Percentiles rank a stretch among this genome's conserved stretches.
phyloP scores from a whole-genome alignment of 1,140 invertebrate genomes.

The Dinoponera quadriceps region DNA sequence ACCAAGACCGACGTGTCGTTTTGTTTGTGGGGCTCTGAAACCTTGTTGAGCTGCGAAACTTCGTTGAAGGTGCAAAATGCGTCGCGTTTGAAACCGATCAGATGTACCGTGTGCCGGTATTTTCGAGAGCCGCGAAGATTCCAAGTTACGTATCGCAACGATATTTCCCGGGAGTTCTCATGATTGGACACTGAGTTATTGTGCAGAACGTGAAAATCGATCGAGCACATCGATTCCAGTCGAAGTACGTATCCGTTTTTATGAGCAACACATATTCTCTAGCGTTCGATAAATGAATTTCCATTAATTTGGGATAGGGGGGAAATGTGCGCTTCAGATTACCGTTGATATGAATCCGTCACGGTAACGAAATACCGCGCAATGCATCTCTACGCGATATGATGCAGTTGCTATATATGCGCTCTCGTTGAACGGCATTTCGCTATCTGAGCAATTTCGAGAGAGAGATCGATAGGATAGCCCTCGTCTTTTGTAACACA shows the following conservation, averaged over 20 bases:
- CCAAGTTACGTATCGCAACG: neutral
- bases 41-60: too few species aligned
- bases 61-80: too few species aligned
- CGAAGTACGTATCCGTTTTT: too few species aligned
- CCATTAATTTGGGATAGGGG: neutral
- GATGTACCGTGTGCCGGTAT: too few species aligned
- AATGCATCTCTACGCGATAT: slow-evolving; percentile 1
- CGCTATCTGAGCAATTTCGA: slow-evolving; percentile 22
- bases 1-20: too few species aligned
- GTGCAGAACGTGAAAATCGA: neutral
- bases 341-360: neutral
- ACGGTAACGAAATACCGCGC: slow-evolving; percentile 1
- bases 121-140: neutral
- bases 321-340: neutral
- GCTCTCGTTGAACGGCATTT: slow-evolving; percentile 8
- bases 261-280: neutral
- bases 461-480: slow-evolving; percentile 47
- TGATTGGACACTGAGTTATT: neutral
- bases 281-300: slow-evolving; percentile 33
- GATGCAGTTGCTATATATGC: slow-evolving; percentile 14
- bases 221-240: neutral
- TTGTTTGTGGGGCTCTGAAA: too few species aligned
- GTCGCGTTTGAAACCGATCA: too few species aligned
- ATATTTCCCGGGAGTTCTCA: too few species aligned
- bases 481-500: slow-evolving; percentile 34